A percentile compares a stretch with the other conserved stretches of the same genome.
phyloP scores from a whole-genome alignment of 2,888 invertebrate species.

The Cerceris rybyensis region DNA sequence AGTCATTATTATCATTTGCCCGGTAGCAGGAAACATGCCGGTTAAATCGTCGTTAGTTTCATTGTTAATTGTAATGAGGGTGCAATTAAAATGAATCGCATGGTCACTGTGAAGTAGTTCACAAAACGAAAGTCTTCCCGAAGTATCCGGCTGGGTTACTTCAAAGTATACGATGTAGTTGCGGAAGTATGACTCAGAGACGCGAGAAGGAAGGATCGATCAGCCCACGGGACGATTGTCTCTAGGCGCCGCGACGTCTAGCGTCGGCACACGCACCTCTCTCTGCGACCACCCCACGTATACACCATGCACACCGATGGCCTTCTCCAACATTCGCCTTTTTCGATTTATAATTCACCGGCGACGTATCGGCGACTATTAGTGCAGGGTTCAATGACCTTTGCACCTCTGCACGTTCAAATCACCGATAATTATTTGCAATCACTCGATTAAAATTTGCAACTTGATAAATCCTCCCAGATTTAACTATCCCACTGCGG shows the following conservation, averaged over 20 bases:
- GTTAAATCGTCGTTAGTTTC: no score
- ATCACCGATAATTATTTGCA: not conserved
- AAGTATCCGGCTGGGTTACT: constrained; percentile 9
- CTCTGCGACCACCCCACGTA: constrained; percentile 34
- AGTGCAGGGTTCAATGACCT: constrained; percentile 47
- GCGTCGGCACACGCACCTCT: constrained; percentile 72
- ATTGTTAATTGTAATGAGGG: no score
- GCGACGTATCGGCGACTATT: constrained; percentile 55
- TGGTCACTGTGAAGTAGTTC: not conserved
- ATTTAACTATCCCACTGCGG: no score
- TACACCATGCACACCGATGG: constrained; percentile 16
- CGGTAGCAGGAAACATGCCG: no score
- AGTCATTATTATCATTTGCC: no score
- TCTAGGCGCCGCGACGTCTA: constrained; percentile 81
- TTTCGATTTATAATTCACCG: constrained; percentile 70
- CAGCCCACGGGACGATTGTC: constrained; percentile 77
- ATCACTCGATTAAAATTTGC: not conserved
- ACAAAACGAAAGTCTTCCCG: constrained; percentile 6
- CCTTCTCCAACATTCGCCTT: constrained; percentile 53
- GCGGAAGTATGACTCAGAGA: constrained; percentile 77
- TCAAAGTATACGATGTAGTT: constrained; percentile 42
- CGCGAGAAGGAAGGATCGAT: constrained; percentile 79
- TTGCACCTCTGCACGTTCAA: constrained; percentile 40
- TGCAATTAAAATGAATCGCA: not conserved
- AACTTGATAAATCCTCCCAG: no score